phyloP scores from a whole-genome alignment of 2,797 vertebrate genomes.

The Oophaga sylvatica region DNA sequence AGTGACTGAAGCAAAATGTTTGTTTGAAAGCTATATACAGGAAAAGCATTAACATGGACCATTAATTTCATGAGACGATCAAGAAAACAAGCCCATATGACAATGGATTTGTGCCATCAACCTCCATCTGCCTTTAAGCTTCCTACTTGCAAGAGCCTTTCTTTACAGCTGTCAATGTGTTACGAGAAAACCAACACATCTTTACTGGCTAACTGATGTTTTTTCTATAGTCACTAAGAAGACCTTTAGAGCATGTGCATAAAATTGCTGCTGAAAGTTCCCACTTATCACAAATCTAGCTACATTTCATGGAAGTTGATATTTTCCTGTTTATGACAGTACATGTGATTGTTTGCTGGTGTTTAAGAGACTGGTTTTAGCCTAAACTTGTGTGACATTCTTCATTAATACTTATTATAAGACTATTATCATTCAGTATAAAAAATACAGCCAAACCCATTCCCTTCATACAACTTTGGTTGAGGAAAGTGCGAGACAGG shows the following conservation, averaged over 20 bases:
- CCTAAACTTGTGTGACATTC: neutral
- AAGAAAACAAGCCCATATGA: conserved; percentile 63
- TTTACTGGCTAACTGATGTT: conserved; percentile 49
- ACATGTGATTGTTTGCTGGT: neutral
- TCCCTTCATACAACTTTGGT: no score
- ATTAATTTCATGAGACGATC: conserved; percentile 60
- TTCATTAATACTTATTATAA: neutral
- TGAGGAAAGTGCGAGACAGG: no score
- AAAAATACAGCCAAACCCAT: no score
- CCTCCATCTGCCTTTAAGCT: conserved; percentile 60
- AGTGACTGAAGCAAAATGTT: conserved; percentile 56
- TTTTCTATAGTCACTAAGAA: conserved; percentile 47
- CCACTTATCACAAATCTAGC: neutral
- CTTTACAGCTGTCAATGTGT: conserved; percentile 58
- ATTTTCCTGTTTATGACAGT: neutral
- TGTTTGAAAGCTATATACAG: conserved; percentile 51
- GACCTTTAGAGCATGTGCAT: neutral
- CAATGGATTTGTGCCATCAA: conserved; percentile 62
- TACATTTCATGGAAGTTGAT: neutral
- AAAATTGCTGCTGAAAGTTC: conserved; percentile 18
- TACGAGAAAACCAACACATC: conserved; percentile 56
- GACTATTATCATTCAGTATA: neutral
- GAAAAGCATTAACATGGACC: conserved; percentile 56
- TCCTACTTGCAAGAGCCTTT: conserved; percentile 51
- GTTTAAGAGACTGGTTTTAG: neutral